Evolutionary conservation across 2,888 invertebrate species (phyloP).

Genomic region (Mongoloraphidia duomilia): DNA sequence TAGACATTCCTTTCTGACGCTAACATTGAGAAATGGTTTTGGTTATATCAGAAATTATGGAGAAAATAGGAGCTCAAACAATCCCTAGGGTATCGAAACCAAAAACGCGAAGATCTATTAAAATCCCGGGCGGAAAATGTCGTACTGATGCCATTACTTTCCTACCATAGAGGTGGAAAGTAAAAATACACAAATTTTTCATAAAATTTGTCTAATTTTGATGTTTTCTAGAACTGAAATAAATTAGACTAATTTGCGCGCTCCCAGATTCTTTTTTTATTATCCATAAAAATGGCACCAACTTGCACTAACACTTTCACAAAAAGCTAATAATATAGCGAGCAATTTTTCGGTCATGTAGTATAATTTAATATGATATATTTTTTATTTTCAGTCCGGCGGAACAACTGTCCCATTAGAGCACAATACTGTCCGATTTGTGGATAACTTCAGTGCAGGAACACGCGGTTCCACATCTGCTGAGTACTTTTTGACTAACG

Average conservation of each 20-base stretch:
- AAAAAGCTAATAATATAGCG: too few species aligned
- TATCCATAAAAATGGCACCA: too few species aligned
- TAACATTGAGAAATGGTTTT: not conserved
- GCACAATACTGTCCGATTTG: slow-evolving; percentile 92
- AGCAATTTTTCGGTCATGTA: too few species aligned
- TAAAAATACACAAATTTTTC: too few species aligned
- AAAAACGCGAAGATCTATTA: not conserved
- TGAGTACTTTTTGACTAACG: slow-evolving; percentile 81
- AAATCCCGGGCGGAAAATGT: too few species aligned
- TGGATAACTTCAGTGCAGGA: slow-evolving; percentile 98
- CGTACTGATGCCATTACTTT: too few species aligned
- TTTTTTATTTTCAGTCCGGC: slow-evolving; percentile 55
- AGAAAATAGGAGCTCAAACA: not conserved
- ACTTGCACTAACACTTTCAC: too few species aligned
- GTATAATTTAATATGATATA: slow-evolving; percentile 1
- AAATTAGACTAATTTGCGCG: too few species aligned
- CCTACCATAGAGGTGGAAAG: too few species aligned
- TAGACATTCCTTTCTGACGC: not conserved
- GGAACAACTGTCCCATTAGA: slow-evolving; percentile 95
- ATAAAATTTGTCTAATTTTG: too few species aligned
- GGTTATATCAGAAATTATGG: not conserved
- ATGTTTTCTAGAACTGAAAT: too few species aligned
- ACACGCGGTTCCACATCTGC: slow-evolving; percentile 88
- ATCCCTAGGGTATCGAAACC: not conserved
- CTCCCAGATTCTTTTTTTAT: too few species aligned